Evolutionary conservation across 1,140 invertebrate species (phyloP).

Genomic region (Sitobion miscanthi): DNA sequence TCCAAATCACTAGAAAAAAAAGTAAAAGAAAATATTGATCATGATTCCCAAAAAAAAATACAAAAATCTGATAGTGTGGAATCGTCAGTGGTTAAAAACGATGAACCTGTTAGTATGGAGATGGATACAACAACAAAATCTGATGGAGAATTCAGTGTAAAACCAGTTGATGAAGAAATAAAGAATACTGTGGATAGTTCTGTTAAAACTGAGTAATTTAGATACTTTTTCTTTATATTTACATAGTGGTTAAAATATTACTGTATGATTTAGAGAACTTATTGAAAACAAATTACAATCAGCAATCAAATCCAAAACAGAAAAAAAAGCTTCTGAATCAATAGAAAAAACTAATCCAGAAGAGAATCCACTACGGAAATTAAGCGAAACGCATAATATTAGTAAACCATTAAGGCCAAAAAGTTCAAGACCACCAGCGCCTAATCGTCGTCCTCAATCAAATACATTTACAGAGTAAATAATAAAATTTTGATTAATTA

Average conservation of each 20-base stretch:
- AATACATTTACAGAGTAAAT: conserved; percentile 38
- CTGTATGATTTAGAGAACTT: not conserved
- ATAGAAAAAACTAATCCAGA: conserved; percentile 63
- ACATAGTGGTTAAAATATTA: not conserved
- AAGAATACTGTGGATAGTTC: not conserved
- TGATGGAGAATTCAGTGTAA: not conserved
- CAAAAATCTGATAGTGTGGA: conserved; percentile 44
- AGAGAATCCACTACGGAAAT: conserved; percentile 63
- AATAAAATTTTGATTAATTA: not conserved
- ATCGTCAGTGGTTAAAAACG: not conserved
- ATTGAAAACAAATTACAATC: not conserved
- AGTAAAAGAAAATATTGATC: conserved; percentile 32
- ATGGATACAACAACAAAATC: conserved; percentile 4
- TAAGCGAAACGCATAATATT: conserved; percentile 29
- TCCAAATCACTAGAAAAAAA: conserved; percentile 29
- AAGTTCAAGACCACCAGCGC: conserved; percentile 50
- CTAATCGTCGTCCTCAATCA: conserved; percentile 39
- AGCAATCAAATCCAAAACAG: not conserved
- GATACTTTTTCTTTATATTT: not conserved
- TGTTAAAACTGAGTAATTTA: conserved; percentile 21
- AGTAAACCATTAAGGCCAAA: conserved; percentile 42
- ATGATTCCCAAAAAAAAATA: conserved; percentile 30
- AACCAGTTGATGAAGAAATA: not conserved
- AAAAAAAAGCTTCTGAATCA: conserved; percentile 57
- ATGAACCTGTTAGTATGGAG: not conserved